Evolutionary conservation across 1,140 invertebrate species (phyloP).

Genomic region (Leptestheria dahalacensis): DNA sequence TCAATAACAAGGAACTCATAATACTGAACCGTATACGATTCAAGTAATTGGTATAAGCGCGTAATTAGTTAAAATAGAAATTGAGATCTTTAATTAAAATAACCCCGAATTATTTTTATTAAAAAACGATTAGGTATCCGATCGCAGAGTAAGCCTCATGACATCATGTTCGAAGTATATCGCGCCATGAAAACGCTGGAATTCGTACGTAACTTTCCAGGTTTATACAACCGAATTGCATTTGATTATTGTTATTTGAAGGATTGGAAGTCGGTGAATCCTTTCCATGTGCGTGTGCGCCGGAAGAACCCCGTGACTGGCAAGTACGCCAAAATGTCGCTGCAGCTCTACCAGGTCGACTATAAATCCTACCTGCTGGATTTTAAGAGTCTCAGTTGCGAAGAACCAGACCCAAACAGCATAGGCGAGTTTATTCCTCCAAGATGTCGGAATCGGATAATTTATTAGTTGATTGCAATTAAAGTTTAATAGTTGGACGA

Average conservation of each 20-base stretch:
- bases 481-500: too few relatives aligned
- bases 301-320: constrained; percentile 61
- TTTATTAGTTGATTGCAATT: too few relatives aligned
- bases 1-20: too few relatives aligned
- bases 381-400: constrained; percentile 78
- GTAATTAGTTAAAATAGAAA: too few relatives aligned
- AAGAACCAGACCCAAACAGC: constrained; percentile 45
- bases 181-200: constrained; percentile 94
- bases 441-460: too few relatives aligned
- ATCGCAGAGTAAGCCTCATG: constrained; percentile 95
- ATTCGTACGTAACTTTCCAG: constrained; percentile 51
- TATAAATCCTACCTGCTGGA: constrained; percentile 93
- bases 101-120: too few relatives aligned
- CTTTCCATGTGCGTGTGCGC: constrained; percentile 70
- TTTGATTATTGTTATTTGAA: not conserved
- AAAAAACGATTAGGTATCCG: constrained; percentile 82
- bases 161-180: constrained; percentile 99
- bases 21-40: too few relatives aligned
- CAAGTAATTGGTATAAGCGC: too few relatives aligned
- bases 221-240: constrained; percentile 5
- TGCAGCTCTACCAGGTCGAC: constrained; percentile 98
- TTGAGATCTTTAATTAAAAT: too few relatives aligned
- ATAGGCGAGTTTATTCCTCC: too few relatives aligned
- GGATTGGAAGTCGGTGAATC: constrained; percentile 98
- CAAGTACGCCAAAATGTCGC: constrained; percentile 87